Evolutionary conservation across 35 echinoderm and acorn worm species (phyloP), one percentile per base, ranked within the genome.

Genomic region (Lytechinus pictus): DNA sequence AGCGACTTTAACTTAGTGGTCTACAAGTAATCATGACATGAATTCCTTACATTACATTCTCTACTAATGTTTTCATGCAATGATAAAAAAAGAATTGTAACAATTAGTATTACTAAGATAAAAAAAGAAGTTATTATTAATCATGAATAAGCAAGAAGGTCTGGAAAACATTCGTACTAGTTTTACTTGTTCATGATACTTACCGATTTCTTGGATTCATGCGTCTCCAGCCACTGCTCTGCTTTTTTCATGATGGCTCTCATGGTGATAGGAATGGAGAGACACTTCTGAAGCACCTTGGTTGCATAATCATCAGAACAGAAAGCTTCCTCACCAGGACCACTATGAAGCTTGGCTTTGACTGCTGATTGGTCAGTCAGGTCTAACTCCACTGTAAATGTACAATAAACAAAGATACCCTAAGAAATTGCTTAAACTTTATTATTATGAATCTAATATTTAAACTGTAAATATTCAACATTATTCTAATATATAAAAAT

Each of bases 251-350:
- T 89, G 55, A 99, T 98, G 54, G 98, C 97, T 79, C 98, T 95
- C 98, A 99, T 99, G 24, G 98, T 99, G 61, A 99, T 96, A 9
- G 98, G 98, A 33, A 99, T 99, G 9, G 98, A 99, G 16, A 96
- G 91, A 52, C 96, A 99, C 96, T 96, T 99, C 72, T 98, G 98
- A 27, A 99, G 86, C 55, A 99, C 98, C 60, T 97, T 98, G 4
- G 98, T 99, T 4, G 98, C 98, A 90, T 99, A 99, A 53, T 98
- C 95, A 87, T 99, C 97, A 94, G 92, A 97, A 54, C 98, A 99
- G 51, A 99, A 94, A 53, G 98, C 97, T 55, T 99, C 97, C 94
- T 99, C 98, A 79, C 97, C 96, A 9, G 94, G 94, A 19, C 92
- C 89, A 52, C 92, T 88, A 54, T 99, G 97, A 1, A 99, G 94